phyloP scores from a whole-genome alignment of 2,888 invertebrate genomes.

The Lithophane socia region DNA sequence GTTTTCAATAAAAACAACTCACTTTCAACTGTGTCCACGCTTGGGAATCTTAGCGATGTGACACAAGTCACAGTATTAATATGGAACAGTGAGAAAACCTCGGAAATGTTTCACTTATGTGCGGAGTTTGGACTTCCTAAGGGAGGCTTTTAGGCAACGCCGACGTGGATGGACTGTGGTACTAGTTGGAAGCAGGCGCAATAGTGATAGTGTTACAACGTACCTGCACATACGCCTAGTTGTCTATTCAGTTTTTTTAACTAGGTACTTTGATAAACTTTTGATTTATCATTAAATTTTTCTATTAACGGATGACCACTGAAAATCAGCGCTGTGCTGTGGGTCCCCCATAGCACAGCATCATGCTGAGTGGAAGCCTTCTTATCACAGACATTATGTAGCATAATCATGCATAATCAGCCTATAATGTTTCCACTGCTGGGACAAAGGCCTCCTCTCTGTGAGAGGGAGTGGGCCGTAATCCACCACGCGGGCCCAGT shows the following conservation, averaged over 20 bases:
- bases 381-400: no score
- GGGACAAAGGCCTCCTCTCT: no score
- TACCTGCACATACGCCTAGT: background rate
- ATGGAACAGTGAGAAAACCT: conserved; percentile 56
- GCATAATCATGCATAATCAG: no score
- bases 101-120: conserved; percentile 57
- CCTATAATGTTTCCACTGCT: no score
- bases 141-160: conserved; percentile 49
- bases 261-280: background rate
- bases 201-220: background rate
- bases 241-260: background rate
- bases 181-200: conserved; percentile 19
- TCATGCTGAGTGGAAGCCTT: no score
- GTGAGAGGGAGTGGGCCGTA: no score
- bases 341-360: no score
- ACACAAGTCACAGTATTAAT: conserved; percentile 51
- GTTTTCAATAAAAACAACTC: conserved; percentile 88
- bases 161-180: conserved; percentile 34
- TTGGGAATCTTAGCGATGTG: conserved; percentile 71
- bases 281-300: background rate
- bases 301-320: no score
- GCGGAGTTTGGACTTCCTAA: conserved; percentile 45
- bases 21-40: conserved; percentile 81
- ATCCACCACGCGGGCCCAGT: no score
- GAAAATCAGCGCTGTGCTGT: no score